Conservation (phyloP, 2,797 vertebrate species). For the Tamandua tetradactyla region DNA sequence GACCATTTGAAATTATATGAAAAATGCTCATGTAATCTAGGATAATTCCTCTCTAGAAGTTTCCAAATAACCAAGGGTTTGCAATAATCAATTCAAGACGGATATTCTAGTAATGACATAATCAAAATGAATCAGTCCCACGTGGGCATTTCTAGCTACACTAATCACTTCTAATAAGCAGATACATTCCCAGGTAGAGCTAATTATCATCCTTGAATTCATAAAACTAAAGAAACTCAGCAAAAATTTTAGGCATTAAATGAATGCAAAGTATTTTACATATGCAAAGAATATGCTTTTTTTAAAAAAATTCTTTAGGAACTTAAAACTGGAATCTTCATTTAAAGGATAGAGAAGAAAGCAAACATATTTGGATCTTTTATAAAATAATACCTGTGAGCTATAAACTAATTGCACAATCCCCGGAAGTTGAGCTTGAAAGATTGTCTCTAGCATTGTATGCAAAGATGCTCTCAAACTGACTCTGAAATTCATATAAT, state of each 20-base stretch:
- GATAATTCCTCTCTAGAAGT: not conserved
- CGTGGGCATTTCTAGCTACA: not conserved
- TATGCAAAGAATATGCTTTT: no score
- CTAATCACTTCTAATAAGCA: not conserved
- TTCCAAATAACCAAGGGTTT: not conserved
- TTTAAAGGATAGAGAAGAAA: constrained; percentile 15
- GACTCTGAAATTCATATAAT: not conserved
- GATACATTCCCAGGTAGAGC: not conserved
- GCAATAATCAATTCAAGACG: not conserved
- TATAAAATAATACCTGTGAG: not conserved
- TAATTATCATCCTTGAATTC: not conserved
- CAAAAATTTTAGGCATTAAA: not conserved
- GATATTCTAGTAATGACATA: not conserved
- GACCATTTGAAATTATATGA: not conserved
- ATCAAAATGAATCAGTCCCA: not conserved
- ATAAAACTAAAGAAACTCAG: constrained; percentile 4
- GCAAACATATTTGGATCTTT: not conserved
- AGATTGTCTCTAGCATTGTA: not conserved
- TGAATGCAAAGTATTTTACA: not conserved
- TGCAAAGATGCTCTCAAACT: not conserved
- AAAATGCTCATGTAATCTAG: not conserved
- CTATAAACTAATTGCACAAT: constrained; percentile 19
- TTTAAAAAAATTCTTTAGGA: not conserved
- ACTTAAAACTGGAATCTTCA: not conserved
- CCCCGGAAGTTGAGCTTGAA: not conserved